These are phyloP conservation scores for Rhodeus uyekii DNA, from an alignment of 2,797 vertebrate genomes.

Conservation along the genomic window DNA sequence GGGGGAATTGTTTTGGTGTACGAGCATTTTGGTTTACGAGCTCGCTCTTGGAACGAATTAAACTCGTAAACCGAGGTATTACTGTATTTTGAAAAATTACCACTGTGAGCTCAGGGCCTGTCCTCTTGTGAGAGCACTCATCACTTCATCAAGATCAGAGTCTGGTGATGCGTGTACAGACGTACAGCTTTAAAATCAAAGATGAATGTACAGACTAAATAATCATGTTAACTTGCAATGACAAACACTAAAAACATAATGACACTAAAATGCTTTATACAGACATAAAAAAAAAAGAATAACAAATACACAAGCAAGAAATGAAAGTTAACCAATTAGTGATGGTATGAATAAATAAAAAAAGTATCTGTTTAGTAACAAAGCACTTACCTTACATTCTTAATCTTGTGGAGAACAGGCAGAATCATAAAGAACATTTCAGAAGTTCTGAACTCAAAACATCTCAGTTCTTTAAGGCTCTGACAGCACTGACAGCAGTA, in stretches of 20 bases:
- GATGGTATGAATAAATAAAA: not conserved
- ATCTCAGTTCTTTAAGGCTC: fast-evolving
- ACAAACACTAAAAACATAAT: not conserved
- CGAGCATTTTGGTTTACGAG: too few species aligned
- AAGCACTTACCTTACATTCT: fast-evolving
- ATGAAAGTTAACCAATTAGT: not conserved
- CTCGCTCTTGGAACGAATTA: too few species aligned
- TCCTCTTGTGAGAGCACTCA: not conserved
- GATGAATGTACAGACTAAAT: not conserved
- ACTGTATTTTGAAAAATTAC: not conserved
- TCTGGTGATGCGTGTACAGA: fast-evolving
- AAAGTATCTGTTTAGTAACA: not conserved
- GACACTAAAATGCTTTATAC: not conserved
- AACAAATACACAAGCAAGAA: not conserved
- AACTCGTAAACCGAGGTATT: too few species aligned
- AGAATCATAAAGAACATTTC: fast-evolving
- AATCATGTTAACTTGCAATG: not conserved
- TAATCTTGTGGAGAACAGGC: not conserved
- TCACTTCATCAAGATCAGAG: not conserved
- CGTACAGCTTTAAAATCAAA: not conserved
- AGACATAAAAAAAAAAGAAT: not conserved
- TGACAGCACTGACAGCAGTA: slow-evolving; percentile 29
- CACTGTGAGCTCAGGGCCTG: not conserved
- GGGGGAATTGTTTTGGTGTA: too few species aligned
- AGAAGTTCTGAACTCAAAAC: fast-evolving